Evolutionary conservation across 2,113 vertebrate species (phyloP).

Genomic region (Odontesthes bonariensis): DNA sequence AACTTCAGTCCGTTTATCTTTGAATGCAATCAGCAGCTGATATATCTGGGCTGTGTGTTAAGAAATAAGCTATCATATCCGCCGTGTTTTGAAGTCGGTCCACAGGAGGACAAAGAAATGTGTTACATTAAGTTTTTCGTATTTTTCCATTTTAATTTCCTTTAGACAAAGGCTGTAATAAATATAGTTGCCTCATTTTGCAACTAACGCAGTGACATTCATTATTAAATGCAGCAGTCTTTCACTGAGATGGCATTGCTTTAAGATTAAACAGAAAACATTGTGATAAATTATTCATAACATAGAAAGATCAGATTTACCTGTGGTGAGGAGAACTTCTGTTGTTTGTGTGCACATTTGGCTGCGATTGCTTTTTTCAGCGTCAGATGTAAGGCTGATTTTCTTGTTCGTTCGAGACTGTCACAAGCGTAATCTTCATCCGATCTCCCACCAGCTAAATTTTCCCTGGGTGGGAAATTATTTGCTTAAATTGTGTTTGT

Average conservation of each 20-base stretch:
- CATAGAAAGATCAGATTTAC: conserved; percentile 8
- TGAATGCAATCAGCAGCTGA: conserved; percentile 67
- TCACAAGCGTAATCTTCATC: conserved; percentile 11
- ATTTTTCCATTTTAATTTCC: conserved; percentile 1
- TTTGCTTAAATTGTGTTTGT: conserved; percentile 38
- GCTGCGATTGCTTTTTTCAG: background rate
- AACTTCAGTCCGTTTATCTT: conserved; percentile 69
- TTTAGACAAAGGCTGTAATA: conserved; percentile 1
- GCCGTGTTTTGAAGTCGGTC: conserved; percentile 48
- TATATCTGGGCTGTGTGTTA: conserved; percentile 55
- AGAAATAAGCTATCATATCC: conserved; percentile 61
- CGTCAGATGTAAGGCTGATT: conserved; percentile 3
- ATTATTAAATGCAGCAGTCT: conserved; percentile 4
- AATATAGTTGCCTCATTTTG: background rate
- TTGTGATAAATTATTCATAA: conserved; percentile 27
- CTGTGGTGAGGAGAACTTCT: too few species aligned
- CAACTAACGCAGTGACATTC: background rate
- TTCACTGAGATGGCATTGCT: conserved; percentile 10
- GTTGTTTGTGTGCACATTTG: conserved; percentile 22
- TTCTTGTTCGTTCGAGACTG: conserved; percentile 22
- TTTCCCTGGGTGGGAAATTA: conserved; percentile 16
- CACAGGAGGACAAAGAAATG: background rate
- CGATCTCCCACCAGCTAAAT: conserved; percentile 12
- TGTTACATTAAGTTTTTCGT: conserved; percentile 4
- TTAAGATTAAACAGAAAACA: conserved; percentile 18